These are phyloP conservation scores for Pseudochirops cupreus DNA, from an alignment of 2,797 vertebrate species.

Conservation along the genomic window DNA sequence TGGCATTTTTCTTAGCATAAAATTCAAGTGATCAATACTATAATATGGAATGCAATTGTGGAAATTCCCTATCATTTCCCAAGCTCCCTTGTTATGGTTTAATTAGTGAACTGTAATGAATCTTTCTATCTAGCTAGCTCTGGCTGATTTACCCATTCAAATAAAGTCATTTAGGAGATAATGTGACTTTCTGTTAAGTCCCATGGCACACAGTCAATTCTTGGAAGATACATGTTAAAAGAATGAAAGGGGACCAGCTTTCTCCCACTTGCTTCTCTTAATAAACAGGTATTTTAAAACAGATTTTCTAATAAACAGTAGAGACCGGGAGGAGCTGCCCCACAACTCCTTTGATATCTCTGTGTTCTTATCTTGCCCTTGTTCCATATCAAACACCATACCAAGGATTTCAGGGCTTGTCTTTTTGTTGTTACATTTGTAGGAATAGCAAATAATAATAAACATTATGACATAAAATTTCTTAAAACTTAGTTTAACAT, in stretches of 20 bases:
- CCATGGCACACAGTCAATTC: not conserved
- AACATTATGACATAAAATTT: slow-evolving; percentile 31
- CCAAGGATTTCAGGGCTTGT: not conserved
- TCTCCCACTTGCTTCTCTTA: not conserved
- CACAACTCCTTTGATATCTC: not conserved
- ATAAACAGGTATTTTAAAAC: not conserved
- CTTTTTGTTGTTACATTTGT: slow-evolving; percentile 52
- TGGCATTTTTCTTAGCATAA: not conserved
- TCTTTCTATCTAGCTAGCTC: slow-evolving; percentile 18
- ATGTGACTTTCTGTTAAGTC: not conserved
- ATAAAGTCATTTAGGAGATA: not conserved
- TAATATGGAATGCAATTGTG: not conserved
- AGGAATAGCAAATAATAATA: slow-evolving; percentile 31
- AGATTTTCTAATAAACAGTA: not conserved
- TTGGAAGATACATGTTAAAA: not conserved
- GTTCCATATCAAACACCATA: not conserved
- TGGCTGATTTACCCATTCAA: not conserved
- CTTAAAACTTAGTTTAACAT: slow-evolving; percentile 47
- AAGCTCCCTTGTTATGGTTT: not conserved
- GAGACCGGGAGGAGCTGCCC: not conserved
- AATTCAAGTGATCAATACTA: not conserved
- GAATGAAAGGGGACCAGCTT: not conserved
- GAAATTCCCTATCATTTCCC: not conserved
- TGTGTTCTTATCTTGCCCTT: slow-evolving; percentile 4
- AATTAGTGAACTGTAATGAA: not conserved